Evolutionary conservation across 2,113 vertebrate genomes (phyloP), one percentile per base, ranked within the genome.

Genomic region (Gracilinanus agilis): DNA sequence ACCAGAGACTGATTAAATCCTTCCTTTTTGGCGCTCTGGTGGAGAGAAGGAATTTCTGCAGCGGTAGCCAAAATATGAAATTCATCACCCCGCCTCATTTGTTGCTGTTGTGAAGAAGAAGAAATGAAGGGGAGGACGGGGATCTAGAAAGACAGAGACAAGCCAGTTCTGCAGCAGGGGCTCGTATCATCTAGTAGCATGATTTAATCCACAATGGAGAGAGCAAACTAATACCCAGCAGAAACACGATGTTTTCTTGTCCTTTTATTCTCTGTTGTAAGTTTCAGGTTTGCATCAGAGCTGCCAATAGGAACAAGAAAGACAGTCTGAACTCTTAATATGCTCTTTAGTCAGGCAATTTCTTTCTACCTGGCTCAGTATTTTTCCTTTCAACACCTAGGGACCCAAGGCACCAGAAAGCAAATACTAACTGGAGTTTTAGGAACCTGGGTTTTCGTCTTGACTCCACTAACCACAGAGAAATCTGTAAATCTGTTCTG

Each of bases 31-130:
- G 44, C 8, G 55, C 92, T n/a, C 53, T 11, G 0, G 96, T 94
- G 55, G 61, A 92, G 89, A 94, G 90, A 96, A 97, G 90, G 92
- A 89, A 40, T 96, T 98, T 98, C 93, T 98, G 88, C 91, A 96
- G 19, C 0, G 3, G 44, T 93, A 55, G 97, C 95, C 91, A 95
- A 97, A 97, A 96, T 94, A 53, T 13, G 53, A 93, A 97, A 97
- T 98, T 95, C 97, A 96, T 97, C 95, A 93, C 8, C 58, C 49
- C 75, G 67, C 83, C 94, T 97, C n/a, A 34, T 96, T 97, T 93
- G 94, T 94, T 89, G 90, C 93, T 97, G 53, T 49, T 95, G 83
- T 55, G 44, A 95, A 95, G 93, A 27, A 91, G 92, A 91, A 27
- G 27, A 90, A 25, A 29, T 11, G 58, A 44, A 54, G 75, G 44